Evolutionary conservation across 2,888 invertebrate genomes (phyloP).

Genomic region (Acronicta leporina): DNA sequence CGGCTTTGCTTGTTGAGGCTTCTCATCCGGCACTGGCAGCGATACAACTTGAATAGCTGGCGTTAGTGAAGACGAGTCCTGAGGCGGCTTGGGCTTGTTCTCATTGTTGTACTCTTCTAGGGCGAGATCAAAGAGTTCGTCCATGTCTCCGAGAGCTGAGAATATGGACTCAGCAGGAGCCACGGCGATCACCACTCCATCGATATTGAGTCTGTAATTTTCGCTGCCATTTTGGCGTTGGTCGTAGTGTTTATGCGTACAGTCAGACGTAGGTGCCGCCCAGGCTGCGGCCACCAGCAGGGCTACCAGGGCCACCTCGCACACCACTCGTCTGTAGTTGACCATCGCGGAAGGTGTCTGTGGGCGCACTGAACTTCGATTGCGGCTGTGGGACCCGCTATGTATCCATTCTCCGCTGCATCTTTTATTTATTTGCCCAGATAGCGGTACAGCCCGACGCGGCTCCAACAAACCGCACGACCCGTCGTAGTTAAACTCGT

Average conservation of each 20-base stretch:
- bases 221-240: constrained; percentile 94
- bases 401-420: constrained; percentile 82
- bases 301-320: constrained; percentile 73
- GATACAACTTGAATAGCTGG: constrained; percentile 27
- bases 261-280: constrained; percentile 70
- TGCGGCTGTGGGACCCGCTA: constrained; percentile 75
- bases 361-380: constrained; percentile 74
- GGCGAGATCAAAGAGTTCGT: constrained; percentile 78
- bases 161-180: constrained; percentile 90
- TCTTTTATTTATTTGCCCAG: constrained; percentile 87
- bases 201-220: constrained; percentile 92
- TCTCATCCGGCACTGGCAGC: constrained; percentile 37
- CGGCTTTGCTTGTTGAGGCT: constrained; percentile 47
- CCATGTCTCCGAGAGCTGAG: constrained; percentile 86
- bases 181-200: constrained; percentile 91
- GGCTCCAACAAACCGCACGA: constrained; percentile 70
- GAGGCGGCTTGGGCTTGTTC: constrained; percentile 60
- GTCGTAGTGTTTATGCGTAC: constrained; percentile 84
- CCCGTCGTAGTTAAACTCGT: constrained; percentile 80
- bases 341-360: constrained; percentile 81
- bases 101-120: constrained; percentile 63
- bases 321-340: constrained; percentile 84
- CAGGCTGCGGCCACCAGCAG: constrained; percentile 55
- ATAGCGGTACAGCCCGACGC: constrained; percentile 85
- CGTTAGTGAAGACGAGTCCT: constrained; percentile 32